These are phyloP conservation scores for Mungos mungo DNA, from an alignment of 2,113 vertebrate genomes.

Conservation along the genomic window DNA sequence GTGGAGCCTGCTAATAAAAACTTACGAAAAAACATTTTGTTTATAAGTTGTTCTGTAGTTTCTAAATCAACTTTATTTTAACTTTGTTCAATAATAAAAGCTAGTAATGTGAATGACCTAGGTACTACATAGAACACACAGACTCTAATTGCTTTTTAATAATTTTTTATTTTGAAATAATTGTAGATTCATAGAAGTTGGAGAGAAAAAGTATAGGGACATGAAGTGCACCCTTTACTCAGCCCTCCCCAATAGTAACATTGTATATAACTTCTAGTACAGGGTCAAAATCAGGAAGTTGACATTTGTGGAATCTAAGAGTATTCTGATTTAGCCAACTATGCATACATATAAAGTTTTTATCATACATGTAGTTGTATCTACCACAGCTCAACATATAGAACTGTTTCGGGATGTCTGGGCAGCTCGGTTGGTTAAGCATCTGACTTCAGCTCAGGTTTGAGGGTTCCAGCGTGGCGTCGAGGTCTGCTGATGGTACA, in stretches of 20 bases:
- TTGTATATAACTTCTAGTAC: not conserved
- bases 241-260: not conserved
- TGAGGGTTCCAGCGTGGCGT: too few relatives aligned
- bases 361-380: not conserved
- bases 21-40: not conserved
- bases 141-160: not conserved
- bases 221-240: not conserved
- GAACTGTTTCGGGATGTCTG: not conserved
- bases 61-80: conserved; percentile 27
- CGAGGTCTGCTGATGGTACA: too few relatives aligned
- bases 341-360: not conserved
- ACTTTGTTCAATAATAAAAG: conserved; percentile 20
- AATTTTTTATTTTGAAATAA: not conserved
- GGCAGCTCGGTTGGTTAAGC: too few relatives aligned
- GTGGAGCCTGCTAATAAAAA: not conserved
- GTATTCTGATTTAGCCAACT: not conserved
- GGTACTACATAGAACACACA: not conserved
- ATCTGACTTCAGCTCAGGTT: too few relatives aligned
- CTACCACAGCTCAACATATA: not conserved
- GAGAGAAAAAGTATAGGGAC: not conserved
- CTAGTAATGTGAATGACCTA: not conserved
- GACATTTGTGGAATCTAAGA: not conserved
- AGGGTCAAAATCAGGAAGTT: not conserved
- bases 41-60: not conserved
- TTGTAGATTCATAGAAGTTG: not conserved